phyloP scores from a whole-genome alignment of 2,797 vertebrate species.

The Rhinophrynus dorsalis region DNA sequence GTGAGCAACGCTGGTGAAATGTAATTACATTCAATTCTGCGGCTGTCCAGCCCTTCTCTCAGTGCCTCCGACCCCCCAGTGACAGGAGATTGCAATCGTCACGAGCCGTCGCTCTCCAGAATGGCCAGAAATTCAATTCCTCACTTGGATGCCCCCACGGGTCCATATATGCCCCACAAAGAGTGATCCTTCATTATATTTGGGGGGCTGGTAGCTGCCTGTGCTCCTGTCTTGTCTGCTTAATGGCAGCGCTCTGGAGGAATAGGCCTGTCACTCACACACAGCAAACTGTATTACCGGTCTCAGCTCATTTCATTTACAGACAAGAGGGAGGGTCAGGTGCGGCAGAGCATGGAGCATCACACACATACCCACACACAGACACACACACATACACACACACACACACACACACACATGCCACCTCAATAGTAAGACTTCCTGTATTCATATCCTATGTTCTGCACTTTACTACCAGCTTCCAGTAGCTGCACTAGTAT shows the following conservation, averaged over 20 bases:
- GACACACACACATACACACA: no score
- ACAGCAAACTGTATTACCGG: constrained; percentile 38
- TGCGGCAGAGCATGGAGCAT: constrained; percentile 26
- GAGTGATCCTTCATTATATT: constrained; percentile 40
- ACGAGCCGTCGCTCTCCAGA: constrained; percentile 43
- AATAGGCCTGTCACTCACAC: constrained; percentile 39
- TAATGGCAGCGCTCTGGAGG: constrained; percentile 35
- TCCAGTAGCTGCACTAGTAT: no score
- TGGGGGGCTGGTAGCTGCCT: constrained; percentile 32
- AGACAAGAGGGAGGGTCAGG: constrained; percentile 29
- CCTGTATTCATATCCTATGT: background rate
- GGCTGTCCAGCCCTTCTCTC: constrained; percentile 38
- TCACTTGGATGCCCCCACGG: constrained; percentile 44
- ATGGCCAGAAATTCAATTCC: constrained; percentile 46
- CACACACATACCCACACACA: no score
- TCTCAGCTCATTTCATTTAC: constrained; percentile 45
- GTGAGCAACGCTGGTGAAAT: constrained; percentile 36
- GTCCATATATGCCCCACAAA: constrained; percentile 32
- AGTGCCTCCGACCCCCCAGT: constrained; percentile 28
- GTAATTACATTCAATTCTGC: constrained; percentile 46
- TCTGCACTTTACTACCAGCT: background rate
- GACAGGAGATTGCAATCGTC: constrained; percentile 49
- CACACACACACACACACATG: no score
- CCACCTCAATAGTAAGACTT: no score
- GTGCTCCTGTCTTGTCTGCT: constrained; percentile 41